These are phyloP conservation scores for Dromius quadrimaculatus DNA, from an alignment of 2,888 invertebrate genomes.

Conservation along the genomic window DNA sequence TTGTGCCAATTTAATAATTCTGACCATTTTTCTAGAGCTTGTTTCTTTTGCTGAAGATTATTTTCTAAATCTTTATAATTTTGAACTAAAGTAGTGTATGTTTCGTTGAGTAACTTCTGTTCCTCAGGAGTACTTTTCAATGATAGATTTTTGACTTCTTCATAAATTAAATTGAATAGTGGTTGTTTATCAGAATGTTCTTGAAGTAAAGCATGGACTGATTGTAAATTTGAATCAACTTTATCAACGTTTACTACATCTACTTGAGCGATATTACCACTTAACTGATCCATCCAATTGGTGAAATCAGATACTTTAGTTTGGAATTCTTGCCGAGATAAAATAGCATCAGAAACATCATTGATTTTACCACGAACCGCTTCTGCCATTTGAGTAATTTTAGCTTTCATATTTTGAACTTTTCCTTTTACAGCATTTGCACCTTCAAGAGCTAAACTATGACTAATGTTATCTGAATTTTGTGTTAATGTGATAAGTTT, in stretches of 20 bases:
- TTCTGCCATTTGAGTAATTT: conserved; percentile 82
- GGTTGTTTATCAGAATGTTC: conserved; percentile 89
- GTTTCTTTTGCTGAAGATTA: conserved; percentile 80
- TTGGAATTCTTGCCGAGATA: conserved; percentile 86
- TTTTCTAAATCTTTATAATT: conserved; percentile 83
- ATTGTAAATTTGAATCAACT: conserved; percentile 82
- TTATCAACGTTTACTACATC: conserved; percentile 86
- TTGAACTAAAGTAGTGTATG: conserved; percentile 80
- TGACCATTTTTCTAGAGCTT: conserved; percentile 83
- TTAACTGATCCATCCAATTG: conserved; percentile 83
- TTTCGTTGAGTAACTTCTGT: conserved; percentile 77
- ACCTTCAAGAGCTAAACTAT: conserved; percentile 83
- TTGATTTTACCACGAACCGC: conserved; percentile 82
- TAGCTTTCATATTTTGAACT: conserved; percentile 79
- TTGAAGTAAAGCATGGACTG: conserved; percentile 82
- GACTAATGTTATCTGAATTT: conserved; percentile 82
- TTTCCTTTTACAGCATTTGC: conserved; percentile 78
- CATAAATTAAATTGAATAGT: conserved; percentile 81
- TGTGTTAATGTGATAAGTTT: conserved; percentile 85
- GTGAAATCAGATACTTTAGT: conserved; percentile 82
- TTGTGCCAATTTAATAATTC: conserved; percentile 86
- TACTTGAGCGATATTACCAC: conserved; percentile 79
- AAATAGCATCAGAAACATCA: conserved; percentile 83
- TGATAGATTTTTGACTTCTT: conserved; percentile 84
- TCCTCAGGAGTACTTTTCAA: conserved; percentile 80